These are phyloP conservation scores for Paedocypris sp. DNA, from an alignment of 2,113 vertebrate species.

Conservation along the genomic window DNA sequence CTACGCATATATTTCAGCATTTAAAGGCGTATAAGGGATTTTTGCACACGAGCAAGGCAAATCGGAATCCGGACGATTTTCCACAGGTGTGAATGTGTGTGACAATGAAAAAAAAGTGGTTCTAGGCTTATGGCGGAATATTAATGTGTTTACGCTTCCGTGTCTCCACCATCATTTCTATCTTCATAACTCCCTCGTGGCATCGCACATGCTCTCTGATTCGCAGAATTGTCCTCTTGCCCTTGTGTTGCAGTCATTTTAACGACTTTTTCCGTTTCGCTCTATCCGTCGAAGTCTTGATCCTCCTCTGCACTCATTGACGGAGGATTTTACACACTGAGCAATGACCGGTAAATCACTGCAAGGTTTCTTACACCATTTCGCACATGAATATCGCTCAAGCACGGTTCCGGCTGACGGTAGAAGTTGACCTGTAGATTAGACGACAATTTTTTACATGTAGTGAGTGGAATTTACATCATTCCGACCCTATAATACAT, in stretches of 20 bases:
- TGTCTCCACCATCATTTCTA: not conserved
- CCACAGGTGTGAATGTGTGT: too few species aligned
- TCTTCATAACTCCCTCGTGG: not conserved
- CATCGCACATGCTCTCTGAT: not conserved
- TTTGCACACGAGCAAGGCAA: not conserved
- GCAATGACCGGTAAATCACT: not conserved
- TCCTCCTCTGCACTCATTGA: conserved; percentile 4
- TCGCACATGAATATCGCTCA: conserved; percentile 7
- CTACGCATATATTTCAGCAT: not conserved
- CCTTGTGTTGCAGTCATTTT: conserved; percentile 13
- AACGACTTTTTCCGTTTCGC: not conserved
- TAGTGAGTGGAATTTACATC: too few species aligned
- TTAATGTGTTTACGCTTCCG: not conserved
- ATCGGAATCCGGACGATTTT: too few species aligned
- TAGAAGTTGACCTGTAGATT: not conserved
- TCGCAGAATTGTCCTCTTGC: conserved; percentile 12
- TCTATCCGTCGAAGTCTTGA: conserved; percentile 3
- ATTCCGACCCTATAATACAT: too few species aligned
- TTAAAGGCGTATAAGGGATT: not conserved
- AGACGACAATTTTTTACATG: not conserved
- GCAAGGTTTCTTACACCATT: conserved; percentile 3
- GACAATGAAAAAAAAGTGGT: not conserved
- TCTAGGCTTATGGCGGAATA: too few species aligned
- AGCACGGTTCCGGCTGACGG: not conserved
- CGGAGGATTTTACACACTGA: conserved; percentile 20